These are phyloP conservation scores for Thamnophis sirtalis DNA, from an alignment of 2,113 vertebrate species.

Conservation along the genomic window DNA sequence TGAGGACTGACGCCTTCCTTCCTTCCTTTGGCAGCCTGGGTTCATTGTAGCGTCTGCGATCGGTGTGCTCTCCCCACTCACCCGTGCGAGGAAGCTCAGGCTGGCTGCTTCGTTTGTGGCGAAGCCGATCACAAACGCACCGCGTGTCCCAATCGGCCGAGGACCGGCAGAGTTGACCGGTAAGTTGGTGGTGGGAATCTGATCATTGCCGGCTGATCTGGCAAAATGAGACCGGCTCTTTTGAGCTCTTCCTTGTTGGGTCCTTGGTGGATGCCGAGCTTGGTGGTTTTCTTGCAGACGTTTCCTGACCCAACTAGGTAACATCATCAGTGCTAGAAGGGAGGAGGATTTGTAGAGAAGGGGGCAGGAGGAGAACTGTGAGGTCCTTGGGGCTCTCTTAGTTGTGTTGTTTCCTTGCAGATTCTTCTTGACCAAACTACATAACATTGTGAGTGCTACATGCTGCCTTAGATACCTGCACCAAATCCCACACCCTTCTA, in stretches of 20 bases:
- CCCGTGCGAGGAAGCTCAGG: conserved; percentile 59
- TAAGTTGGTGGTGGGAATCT: conserved; percentile 48
- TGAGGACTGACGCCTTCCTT: background rate
- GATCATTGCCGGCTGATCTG: too few species aligned
- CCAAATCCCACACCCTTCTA: too few species aligned
- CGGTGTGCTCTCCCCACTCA: conserved; percentile 80
- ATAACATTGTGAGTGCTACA: background rate
- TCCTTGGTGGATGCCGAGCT: too few species aligned
- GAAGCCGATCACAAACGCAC: conserved; percentile 80
- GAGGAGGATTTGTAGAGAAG: too few species aligned
- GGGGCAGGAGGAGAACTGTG: too few species aligned
- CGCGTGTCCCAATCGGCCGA: conserved; percentile 68
- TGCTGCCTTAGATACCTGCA: too few species aligned
- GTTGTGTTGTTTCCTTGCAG: too few species aligned
- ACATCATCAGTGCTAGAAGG: too few species aligned
- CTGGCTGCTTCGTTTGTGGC: conserved; percentile 84
- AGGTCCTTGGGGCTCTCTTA: too few species aligned
- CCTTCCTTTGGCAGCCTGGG: conserved; percentile 78
- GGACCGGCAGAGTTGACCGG: conserved; percentile 32
- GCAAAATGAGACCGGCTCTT: background rate
- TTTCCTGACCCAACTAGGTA: too few species aligned
- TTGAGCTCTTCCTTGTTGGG: background rate
- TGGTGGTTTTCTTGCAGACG: too few species aligned
- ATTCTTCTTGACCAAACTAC: background rate
- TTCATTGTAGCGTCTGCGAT: conserved; percentile 79